A percentile compares a stretch with the other conserved stretches of the same genome.
phyloP scores from a whole-genome alignment of 2,797 vertebrate species.

The Limnodromus scolopaceus region DNA sequence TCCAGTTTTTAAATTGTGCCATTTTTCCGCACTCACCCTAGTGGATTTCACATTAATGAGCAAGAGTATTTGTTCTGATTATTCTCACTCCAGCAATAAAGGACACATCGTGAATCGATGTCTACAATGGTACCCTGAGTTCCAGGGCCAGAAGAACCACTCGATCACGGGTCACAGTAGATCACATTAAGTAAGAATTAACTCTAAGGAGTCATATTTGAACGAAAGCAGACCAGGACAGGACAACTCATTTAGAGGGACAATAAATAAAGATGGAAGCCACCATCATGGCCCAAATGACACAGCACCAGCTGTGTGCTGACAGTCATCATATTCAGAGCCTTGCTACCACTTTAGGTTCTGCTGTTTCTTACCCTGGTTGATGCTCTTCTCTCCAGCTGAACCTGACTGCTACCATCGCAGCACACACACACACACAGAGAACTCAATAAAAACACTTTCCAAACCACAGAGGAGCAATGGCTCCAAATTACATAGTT shows the following conservation, averaged over 20 bases:
- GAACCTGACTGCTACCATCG: conserved; percentile 14
- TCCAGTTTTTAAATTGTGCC: not conserved
- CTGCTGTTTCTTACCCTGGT: conserved; percentile 33
- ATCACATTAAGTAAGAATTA: not conserved
- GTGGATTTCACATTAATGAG: not conserved
- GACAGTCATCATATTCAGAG: not conserved
- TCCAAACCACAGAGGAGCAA: conserved; percentile 55
- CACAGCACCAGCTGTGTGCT: not conserved
- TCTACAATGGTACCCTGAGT: rapidly evolving
- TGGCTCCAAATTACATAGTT: conserved; percentile 50
- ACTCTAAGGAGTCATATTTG: not conserved
- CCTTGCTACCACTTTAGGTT: not conserved
- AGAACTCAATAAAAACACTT: conserved; percentile 22
- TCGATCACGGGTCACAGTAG: not conserved
- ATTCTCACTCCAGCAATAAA: not conserved
- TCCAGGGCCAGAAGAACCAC: not conserved
- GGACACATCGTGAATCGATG: not conserved
- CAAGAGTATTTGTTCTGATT: not conserved
- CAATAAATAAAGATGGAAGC: not conserved
- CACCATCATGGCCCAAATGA: not conserved
- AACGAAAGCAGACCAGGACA: not conserved
- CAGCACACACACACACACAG: conserved; percentile 10
- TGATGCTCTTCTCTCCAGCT: conserved; percentile 31
- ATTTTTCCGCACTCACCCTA: not conserved
- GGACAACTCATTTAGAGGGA: not conserved